phyloP scores from a whole-genome alignment of 2,797 vertebrate genomes.

The Neostethus bicornis region DNA sequence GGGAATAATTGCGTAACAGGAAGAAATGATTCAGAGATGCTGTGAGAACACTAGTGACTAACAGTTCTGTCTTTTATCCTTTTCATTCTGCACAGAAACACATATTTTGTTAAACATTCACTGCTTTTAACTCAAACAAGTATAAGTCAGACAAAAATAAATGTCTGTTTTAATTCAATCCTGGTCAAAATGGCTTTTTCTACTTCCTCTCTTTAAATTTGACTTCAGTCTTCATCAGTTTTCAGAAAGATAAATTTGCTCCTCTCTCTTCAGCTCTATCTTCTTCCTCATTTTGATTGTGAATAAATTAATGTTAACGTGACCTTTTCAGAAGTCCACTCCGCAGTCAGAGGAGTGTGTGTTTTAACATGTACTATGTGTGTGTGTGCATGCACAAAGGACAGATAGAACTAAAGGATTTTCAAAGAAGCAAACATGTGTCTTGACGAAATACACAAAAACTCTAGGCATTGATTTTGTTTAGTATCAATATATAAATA shows the following conservation, averaged over 20 bases:
- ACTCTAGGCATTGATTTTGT: too few species aligned
- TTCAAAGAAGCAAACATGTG: not conserved
- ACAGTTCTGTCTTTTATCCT: conserved; percentile 10
- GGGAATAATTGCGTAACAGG: conserved; percentile 32
- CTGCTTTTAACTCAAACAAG: conserved; percentile 7
- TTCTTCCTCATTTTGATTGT: conserved; percentile 42
- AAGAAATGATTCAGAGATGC: conserved; percentile 47
- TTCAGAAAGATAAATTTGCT: conserved; percentile 35
- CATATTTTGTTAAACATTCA: not conserved
- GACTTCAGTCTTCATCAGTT: conserved; percentile 16
- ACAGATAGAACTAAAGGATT: not conserved
- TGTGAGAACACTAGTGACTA: conserved; percentile 34
- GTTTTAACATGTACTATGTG: not conserved
- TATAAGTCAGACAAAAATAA: conserved; percentile 40
- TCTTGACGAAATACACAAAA: not conserved
- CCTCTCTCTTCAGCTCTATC: conserved; percentile 37
- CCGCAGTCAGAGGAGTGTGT: conserved; percentile 4
- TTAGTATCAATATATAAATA: too few species aligned
- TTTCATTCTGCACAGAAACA: conserved; percentile 5
- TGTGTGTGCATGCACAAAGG: not conserved
- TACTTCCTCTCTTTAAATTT: conserved; percentile 10
- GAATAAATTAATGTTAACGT: conserved; percentile 45
- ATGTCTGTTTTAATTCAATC: conserved; percentile 4
- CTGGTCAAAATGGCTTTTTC: not conserved
- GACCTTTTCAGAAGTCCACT: conserved; percentile 17